A percentile compares a stretch with the other conserved stretches of the same genome.
Evolutionary conservation across 2,113 vertebrate species (phyloP).

Genomic region (Aplodontia rufa): DNA sequence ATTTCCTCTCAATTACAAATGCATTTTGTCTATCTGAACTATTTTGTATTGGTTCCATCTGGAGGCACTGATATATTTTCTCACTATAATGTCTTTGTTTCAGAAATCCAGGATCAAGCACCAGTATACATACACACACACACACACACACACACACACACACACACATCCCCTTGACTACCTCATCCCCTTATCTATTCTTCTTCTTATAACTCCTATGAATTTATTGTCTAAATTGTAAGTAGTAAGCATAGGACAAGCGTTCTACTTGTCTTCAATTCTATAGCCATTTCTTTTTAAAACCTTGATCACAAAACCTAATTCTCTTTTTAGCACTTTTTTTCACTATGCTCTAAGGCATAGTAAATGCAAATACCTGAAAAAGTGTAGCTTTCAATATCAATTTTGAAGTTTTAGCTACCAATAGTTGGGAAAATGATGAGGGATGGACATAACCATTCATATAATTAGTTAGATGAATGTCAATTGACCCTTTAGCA

Average conservation of each 20-base stretch:
- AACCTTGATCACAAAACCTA: background rate
- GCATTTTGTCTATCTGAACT: background rate
- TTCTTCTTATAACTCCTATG: background rate
- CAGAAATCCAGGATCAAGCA: background rate
- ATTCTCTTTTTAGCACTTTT: background rate
- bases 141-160: background rate
- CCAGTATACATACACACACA: background rate
- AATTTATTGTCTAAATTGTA: background rate
- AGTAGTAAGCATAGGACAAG: background rate
- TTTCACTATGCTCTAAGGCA: background rate
- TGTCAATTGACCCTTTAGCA: background rate
- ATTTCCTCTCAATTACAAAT: background rate
- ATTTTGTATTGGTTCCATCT: background rate
- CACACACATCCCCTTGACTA: background rate
- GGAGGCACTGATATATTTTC: background rate
- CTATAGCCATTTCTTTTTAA: background rate
- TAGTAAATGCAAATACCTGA: background rate
- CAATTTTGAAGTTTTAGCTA: background rate
- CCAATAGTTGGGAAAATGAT: background rate
- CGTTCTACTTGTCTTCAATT: background rate
- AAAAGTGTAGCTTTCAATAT: background rate
- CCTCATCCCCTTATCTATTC: background rate
- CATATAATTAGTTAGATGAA: background rate
- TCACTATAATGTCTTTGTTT: background rate
- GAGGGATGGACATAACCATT: background rate